Evolutionary conservation across 2,888 invertebrate species (phyloP).

Genomic region (Mayetiola destructor): DNA sequence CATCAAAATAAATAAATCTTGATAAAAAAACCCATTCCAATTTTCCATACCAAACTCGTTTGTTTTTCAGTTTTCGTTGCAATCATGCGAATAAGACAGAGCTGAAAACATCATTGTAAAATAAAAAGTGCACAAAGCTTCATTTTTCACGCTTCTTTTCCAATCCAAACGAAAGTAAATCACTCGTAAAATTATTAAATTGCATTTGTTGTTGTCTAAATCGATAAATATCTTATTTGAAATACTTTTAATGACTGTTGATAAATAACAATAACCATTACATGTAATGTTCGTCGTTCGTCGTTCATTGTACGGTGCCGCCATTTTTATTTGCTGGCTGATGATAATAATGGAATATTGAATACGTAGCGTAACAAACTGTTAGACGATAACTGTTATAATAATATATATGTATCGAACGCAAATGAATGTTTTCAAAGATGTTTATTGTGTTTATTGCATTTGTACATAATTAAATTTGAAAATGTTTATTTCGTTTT

Average conservation of each 20-base stretch:
- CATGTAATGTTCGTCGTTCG: no score
- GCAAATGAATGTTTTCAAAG: no score
- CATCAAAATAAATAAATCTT: not conserved
- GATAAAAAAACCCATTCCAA: not conserved
- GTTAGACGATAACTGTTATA: not conserved
- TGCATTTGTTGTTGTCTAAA: slow-evolving; percentile 5
- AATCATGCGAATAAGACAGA: not conserved
- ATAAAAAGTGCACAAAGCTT: not conserved
- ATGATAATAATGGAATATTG: not conserved
- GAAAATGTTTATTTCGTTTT: no score
- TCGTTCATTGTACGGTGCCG: not conserved
- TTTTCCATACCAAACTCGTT: not conserved
- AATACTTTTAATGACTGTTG: slow-evolving; percentile 8
- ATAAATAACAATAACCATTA: no score
- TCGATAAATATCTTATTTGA: slow-evolving; percentile 4
- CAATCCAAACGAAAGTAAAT: not conserved
- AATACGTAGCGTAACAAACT: not conserved
- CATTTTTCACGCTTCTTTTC: not conserved
- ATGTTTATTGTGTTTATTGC: no score
- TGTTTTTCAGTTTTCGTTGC: not conserved
- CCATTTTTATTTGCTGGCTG: not conserved
- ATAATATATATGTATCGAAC: no score
- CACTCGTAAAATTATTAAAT: slow-evolving; percentile 9
- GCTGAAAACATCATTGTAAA: not conserved
- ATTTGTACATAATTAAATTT: slow-evolving; percentile 6